A percentile compares a stretch with the other conserved stretches of the same genome.
Evolutionary conservation across 2,797 vertebrate genomes (phyloP).

Genomic region (Lutjanus campechanus): DNA sequence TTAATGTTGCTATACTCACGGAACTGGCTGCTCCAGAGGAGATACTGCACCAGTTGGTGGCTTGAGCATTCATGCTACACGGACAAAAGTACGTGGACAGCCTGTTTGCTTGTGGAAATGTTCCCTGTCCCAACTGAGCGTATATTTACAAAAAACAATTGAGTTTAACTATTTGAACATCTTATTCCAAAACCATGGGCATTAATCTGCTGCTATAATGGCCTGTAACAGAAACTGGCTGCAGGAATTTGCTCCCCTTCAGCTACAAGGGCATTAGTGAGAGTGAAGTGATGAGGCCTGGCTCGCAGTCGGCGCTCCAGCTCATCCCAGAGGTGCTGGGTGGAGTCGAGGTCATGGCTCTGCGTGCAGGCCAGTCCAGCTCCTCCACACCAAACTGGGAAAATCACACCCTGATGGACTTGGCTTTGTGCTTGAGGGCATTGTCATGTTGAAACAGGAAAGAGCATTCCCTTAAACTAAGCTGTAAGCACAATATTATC

Average conservation of each 20-base stretch:
- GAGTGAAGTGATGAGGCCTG: too few relatives aligned
- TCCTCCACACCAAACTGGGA: neutral
- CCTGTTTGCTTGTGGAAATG: too few relatives aligned
- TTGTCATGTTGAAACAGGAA: neutral
- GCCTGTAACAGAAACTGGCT: neutral
- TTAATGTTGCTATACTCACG: constrained; percentile 25
- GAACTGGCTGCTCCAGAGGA: constrained; percentile 4
- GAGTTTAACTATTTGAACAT: neutral
- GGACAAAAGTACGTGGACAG: neutral
- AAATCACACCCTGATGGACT: neutral
- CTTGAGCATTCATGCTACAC: neutral
- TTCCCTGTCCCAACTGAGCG: too few relatives aligned
- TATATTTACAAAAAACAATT: too few relatives aligned
- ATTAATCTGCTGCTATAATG: neutral
- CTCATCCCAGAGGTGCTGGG: too few relatives aligned
- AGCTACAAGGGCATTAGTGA: too few relatives aligned
- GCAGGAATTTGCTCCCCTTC: too few relatives aligned
- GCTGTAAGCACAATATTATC: neutral
- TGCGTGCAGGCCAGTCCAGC: neutral
- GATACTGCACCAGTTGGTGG: neutral
- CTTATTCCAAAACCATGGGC: neutral
- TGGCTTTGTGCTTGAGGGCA: neutral
- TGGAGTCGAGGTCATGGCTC: neutral
- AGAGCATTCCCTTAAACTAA: neutral
- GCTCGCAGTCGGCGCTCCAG: too few relatives aligned